These are phyloP conservation scores for Lagopus muta DNA, from an alignment of 2,113 vertebrate genomes.

Conservation along the genomic window DNA sequence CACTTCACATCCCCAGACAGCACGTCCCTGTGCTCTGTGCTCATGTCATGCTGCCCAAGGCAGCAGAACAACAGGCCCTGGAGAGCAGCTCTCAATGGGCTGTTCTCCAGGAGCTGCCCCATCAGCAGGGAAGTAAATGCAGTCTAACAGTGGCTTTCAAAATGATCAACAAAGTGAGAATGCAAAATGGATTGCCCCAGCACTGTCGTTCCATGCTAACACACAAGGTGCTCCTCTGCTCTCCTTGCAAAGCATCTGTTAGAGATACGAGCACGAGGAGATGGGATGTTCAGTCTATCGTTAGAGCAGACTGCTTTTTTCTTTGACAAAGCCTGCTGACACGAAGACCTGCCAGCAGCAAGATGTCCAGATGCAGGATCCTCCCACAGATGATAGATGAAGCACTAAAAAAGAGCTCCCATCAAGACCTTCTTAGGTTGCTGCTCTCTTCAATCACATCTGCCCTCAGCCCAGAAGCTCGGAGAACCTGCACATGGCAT, in stretches of 20 bases:
- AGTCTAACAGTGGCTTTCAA: not conserved
- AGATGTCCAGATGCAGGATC: not conserved
- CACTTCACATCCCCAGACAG: constrained; percentile 23
- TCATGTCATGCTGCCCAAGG: not conserved
- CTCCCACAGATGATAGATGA: not conserved
- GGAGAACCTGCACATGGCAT: not conserved
- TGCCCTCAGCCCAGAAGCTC: not conserved
- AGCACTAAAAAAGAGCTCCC: not conserved
- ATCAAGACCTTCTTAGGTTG: not conserved
- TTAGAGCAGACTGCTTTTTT: not conserved
- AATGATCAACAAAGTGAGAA: not conserved
- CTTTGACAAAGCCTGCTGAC: not conserved
- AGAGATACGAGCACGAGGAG: not conserved
- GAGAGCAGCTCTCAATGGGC: not conserved
- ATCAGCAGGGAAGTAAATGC: not conserved
- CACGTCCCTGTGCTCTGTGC: not conserved
- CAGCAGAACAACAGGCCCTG: not conserved
- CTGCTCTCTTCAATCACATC: not conserved
- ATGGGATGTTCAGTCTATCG: not conserved
- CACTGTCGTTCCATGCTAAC: not conserved
- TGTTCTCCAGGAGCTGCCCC: not conserved
- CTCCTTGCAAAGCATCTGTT: not conserved
- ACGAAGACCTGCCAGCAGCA: not conserved
- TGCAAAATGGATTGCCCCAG: not conserved
- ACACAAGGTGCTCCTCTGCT: not conserved